Conservation (phyloP, 2,888 invertebrate genomes). For the Branchellion lobata region DNA sequence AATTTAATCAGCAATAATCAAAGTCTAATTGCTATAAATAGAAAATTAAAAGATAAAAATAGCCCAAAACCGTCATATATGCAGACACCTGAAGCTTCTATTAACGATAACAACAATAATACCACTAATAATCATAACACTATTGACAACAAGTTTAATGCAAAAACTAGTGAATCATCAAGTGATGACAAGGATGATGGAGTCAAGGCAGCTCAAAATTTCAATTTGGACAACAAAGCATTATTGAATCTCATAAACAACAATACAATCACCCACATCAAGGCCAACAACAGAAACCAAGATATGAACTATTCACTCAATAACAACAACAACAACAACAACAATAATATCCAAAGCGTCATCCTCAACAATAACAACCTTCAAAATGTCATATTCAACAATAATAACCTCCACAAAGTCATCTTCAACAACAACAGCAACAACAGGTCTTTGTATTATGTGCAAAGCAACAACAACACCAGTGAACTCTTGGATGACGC, state of each 20-base stretch:
- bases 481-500: too few relatives aligned
- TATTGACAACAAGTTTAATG: background rate
- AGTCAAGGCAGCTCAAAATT: too few relatives aligned
- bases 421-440: too few relatives aligned
- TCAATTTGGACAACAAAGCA: too few relatives aligned
- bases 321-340: background rate
- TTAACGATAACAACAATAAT: background rate
- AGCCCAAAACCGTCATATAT: background rate
- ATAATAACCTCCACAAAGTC: background rate
- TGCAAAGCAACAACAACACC: slow-evolving; percentile 3
- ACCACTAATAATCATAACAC: background rate
- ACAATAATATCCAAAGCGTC: too few relatives aligned
- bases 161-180: too few relatives aligned
- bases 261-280: too few relatives aligned
- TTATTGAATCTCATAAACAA: too few relatives aligned
- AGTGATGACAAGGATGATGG: too few relatives aligned
- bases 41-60: background rate
- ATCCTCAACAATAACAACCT: background rate
- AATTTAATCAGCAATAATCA: background rate
- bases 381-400: background rate
- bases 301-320: background rate
- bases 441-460: too few relatives aligned
- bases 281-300: too few relatives aligned
- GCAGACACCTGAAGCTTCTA: background rate
- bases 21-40: background rate